Base-by-base conservation (phyloP, 2,797 vertebrate genomes). In the Fratercula arctica region DNA sequence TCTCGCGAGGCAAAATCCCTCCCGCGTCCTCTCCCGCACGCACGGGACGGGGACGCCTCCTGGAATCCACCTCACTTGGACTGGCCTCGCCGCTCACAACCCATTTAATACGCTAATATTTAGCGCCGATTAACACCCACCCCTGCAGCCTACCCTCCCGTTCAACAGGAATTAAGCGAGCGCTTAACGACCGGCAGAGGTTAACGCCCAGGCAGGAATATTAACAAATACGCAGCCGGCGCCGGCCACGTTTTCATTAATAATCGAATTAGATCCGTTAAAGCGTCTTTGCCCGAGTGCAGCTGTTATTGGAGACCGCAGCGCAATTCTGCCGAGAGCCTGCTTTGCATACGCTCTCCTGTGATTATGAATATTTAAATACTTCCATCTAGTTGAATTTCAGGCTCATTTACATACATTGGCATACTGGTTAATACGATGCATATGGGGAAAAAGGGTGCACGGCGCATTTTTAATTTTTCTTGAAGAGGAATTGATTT, bases 391-490 rank as follows among this genome's bases (percentile, higher is more conserved):
- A 91, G 87, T 75, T 96, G 96, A 81, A 93, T 96, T 94, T 77
- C 94, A 77, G 72, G 6, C 88, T 80, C 87, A 96, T 97, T 97
- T 98, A 80, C 97, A 98, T 97, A 96, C 93, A 96, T 93, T 96
- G 97, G 92, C 91, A 96, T 91, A 84, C 63, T 53, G 97, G 92
- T 57, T 96, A 89, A 94, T 89, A 95, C 81, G 86, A 96, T 69
- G 92, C 94, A 87, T 63, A 80, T 8, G 72, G 87, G 50, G 81
- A 43, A 92, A 92, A 78, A 80, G 83, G 85, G 64, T 31, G 35
- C 82, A 7, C 2, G 16, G 69, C 37, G 85, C 81, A 83, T 88
- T 73, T 90, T 63, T 57, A 87, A 91, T 84, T 85, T 41, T 56
- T 51, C 72, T 70, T 41, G 61, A 72, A 70, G 64, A 77, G 76